Percentiles rank a stretch among this genome's conserved stretches.
Evolutionary conservation across 2,797 vertebrate species (phyloP).

Genomic region (Takifugu ocellatus): DNA sequence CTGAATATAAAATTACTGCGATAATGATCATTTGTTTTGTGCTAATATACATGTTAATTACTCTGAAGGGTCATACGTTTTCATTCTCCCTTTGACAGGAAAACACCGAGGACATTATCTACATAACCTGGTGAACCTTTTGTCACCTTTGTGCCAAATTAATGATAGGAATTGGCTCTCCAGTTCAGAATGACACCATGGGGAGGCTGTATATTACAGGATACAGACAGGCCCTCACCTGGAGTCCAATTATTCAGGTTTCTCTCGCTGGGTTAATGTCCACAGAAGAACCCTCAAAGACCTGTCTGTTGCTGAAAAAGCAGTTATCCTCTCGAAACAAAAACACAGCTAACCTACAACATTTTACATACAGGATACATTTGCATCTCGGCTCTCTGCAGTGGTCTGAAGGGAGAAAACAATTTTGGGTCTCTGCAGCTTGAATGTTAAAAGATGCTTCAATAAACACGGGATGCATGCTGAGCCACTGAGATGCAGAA

Average conservation of each 20-base stretch:
- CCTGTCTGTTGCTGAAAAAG: no score
- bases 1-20: no score
- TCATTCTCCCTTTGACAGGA: conserved; percentile 47
- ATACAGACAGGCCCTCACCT: no score
- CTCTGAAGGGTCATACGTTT: conserved; percentile 21
- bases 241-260: no score
- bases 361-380: no score
- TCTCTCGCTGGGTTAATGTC: no score
- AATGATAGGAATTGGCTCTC: conserved; percentile 47
- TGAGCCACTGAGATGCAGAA: conserved; percentile 36
- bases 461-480: conserved; percentile 17
- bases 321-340: no score
- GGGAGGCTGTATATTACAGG: conserved; percentile 30
- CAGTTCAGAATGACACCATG: conserved; percentile 43
- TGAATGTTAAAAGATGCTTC: conserved; percentile 30
- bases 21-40: no score
- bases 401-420: neutral
- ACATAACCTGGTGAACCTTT: conserved; percentile 32
- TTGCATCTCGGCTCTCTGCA: no score
- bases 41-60: no score
- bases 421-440: conserved; percentile 14
- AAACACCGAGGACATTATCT: conserved; percentile 17
- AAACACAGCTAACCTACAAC: no score
- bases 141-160: conserved; percentile 54
- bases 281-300: no score